phyloP scores from a whole-genome alignment of 2,113 vertebrate species.

The Leptodactylus fuscus region DNA sequence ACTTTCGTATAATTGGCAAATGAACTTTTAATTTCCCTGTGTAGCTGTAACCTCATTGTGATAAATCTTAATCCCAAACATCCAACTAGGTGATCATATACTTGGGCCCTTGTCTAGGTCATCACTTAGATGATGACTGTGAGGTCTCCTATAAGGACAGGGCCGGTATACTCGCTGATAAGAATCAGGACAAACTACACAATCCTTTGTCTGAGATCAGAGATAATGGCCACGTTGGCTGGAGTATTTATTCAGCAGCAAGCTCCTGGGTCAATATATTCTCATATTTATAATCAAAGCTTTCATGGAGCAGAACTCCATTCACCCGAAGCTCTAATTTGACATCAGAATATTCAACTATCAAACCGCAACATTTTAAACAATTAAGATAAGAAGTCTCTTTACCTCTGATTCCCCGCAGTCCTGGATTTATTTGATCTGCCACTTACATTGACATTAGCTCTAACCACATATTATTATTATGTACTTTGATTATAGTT shows the following conservation, averaged over 20 bases:
- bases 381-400: constrained; percentile 18
- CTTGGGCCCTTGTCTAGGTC: not conserved
- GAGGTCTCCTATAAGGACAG: not conserved
- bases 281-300: not conserved
- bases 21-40: too few species aligned
- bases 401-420: not conserved
- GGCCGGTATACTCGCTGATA: not conserved
- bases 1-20: too few species aligned
- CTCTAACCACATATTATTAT: constrained; percentile 11
- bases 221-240: not conserved
- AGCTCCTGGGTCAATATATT: not conserved
- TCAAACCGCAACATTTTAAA: constrained; percentile 12
- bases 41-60: not conserved
- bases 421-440: constrained; percentile 22
- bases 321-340: not conserved
- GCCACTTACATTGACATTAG: constrained; percentile 32
- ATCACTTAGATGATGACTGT: not conserved
- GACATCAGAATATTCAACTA: not conserved
- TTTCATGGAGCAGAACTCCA: not conserved
- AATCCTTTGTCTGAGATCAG: not conserved
- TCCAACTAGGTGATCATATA: too few species aligned
- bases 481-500: constrained; percentile 30
- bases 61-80: not conserved
- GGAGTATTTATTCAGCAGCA: not conserved
- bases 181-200: not conserved